Evolutionary conservation across 1,140 invertebrate species (phyloP).

Genomic region (Ctenoplectra terminalis): DNA sequence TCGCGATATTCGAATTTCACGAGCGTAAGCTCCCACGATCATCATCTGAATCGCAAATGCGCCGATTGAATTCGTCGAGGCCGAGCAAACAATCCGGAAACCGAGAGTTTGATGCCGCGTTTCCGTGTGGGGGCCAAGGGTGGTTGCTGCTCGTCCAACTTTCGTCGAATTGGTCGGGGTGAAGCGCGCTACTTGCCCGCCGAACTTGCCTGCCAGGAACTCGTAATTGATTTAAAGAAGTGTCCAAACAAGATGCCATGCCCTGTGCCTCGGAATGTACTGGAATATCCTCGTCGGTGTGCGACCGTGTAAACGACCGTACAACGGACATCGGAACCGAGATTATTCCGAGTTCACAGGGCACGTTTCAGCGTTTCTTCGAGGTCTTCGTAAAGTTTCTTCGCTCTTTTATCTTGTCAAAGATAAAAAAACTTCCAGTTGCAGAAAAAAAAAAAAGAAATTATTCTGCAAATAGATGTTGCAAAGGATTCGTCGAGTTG

Average conservation of each 20-base stretch:
- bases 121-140: not conserved
- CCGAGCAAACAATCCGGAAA: conserved; percentile 60
- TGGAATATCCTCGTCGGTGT: not conserved
- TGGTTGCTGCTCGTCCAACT: conserved; percentile 4
- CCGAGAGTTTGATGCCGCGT: conserved; percentile 48
- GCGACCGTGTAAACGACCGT: conserved; percentile 18
- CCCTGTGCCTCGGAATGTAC: conserved; percentile 18
- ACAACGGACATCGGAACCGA: conserved; percentile 8
- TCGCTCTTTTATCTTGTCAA: no score
- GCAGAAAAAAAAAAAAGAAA: no score
- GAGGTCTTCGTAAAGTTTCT: not conserved
- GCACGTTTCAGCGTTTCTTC: conserved; percentile 9
- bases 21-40: conserved; percentile 27
- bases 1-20: conserved; percentile 38
- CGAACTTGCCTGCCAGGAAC: conserved; percentile 49
- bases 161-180: conserved; percentile 31
- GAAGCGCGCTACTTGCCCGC: conserved; percentile 24
- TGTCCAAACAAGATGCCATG: conserved; percentile 63
- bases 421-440: no score
- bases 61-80: conserved; percentile 45
- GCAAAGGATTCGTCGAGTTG: no score
- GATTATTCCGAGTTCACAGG: conserved; percentile 35
- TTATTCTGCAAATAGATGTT: no score
- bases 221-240: conserved; percentile 69
- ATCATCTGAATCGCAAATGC: conserved; percentile 64